phyloP scores from a whole-genome alignment of 2,888 invertebrate genomes.

The Mayetiola destructor region DNA sequence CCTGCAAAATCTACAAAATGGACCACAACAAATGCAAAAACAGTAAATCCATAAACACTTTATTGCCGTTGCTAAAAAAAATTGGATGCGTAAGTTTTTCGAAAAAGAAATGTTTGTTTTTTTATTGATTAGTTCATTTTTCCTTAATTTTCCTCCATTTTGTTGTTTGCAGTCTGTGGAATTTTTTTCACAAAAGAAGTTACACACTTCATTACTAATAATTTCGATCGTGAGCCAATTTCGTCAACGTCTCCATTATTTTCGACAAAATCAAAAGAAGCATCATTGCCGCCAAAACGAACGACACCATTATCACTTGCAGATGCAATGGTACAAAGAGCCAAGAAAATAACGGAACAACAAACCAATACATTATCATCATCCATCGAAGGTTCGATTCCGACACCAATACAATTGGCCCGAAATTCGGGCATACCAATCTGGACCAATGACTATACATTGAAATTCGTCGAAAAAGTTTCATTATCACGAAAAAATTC shows the following conservation, averaged over 20 bases:
- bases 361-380: constrained; percentile 29
- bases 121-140: too few relatives aligned
- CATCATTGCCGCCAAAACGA: constrained; percentile 26
- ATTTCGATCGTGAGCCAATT: constrained; percentile 20
- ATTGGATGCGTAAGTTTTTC: too few relatives aligned
- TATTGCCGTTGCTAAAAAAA: too few relatives aligned
- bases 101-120: too few relatives aligned
- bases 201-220: constrained; percentile 34
- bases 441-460: constrained; percentile 44
- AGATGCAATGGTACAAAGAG: constrained; percentile 70
- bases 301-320: constrained; percentile 40
- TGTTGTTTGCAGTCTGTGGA: constrained; percentile 23
- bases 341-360: constrained; percentile 31
- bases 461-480: constrained; percentile 52
- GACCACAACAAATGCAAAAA: too few relatives aligned
- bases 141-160: too few relatives aligned
- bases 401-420: constrained; percentile 40
- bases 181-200: constrained; percentile 31
- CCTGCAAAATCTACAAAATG: too few relatives aligned
- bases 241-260: constrained; percentile 17
- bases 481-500: constrained; percentile 37
- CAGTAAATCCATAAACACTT: too few relatives aligned
- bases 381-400: constrained; percentile 25
- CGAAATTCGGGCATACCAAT: constrained; percentile 38
- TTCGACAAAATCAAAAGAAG: constrained; percentile 26